Evolutionary conservation across 2,888 invertebrate genomes (phyloP).

Genomic region (Venusia cambrica): DNA sequence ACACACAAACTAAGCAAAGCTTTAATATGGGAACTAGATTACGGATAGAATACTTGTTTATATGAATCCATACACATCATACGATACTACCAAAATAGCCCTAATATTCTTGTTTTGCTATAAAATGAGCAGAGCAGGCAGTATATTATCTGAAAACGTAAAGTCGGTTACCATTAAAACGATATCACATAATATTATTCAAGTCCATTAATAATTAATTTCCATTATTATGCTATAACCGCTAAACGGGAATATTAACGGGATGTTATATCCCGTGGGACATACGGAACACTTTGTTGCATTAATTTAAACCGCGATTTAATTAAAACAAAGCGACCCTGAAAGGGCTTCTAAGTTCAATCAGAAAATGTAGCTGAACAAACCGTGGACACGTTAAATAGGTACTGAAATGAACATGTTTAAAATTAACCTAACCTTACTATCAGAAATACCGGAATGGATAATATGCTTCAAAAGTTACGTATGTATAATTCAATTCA

Average conservation of each 20-base stretch:
- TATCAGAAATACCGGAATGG: too few species aligned
- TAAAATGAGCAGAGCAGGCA: too few species aligned
- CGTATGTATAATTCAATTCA: too few species aligned
- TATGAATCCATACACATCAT: too few species aligned
- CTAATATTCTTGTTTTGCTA: too few species aligned
- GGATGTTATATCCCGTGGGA: slow-evolving; percentile 12
- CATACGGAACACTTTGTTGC: slow-evolving; percentile 15
- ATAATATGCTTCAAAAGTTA: too few species aligned
- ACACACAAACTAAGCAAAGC: too few species aligned
- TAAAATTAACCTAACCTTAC: neutral
- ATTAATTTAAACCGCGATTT: slow-evolving; percentile 21
- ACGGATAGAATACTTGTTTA: too few species aligned
- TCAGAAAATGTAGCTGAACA: slow-evolving; percentile 13
- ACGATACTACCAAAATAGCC: too few species aligned
- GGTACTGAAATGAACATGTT: too few species aligned
- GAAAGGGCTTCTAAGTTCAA: slow-evolving; percentile 9
- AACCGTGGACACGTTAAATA: neutral
- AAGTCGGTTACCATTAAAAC: neutral
- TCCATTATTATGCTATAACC: slow-evolving; percentile 18
- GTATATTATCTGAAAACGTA: too few species aligned
- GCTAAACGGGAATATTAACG: slow-evolving; percentile 11
- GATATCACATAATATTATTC: neutral
- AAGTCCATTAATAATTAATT: slow-evolving; percentile 11
- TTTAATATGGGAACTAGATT: too few species aligned
- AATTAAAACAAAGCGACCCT: slow-evolving; percentile 22